These are phyloP conservation scores for Parapristionchus giblindavisi DNA, from an alignment of 2,888 invertebrate species.

Conservation along the genomic window DNA sequence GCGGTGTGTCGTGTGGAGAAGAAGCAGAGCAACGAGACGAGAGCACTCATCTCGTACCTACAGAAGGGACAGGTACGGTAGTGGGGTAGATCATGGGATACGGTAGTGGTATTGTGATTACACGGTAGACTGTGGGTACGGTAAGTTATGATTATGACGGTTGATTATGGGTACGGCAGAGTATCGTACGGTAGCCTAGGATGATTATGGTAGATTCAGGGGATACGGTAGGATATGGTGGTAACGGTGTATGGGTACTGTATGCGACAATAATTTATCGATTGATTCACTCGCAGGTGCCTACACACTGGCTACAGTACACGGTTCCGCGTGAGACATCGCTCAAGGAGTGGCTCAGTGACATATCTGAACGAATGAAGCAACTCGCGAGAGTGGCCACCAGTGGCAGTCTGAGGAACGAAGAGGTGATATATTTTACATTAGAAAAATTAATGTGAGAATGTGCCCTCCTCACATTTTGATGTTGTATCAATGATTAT, in stretches of 20 bases:
- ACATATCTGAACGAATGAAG: slow-evolving; percentile 91
- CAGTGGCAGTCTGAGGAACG: slow-evolving; percentile 77
- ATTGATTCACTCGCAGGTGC: too few relatives aligned
- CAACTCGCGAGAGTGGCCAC: slow-evolving; percentile 88
- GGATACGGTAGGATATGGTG: not conserved
- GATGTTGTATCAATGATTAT: too few relatives aligned
- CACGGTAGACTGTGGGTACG: too few relatives aligned
- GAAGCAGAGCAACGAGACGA: slow-evolving; percentile 98
- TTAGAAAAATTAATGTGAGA: too few relatives aligned
- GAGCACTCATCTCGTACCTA: slow-evolving; percentile 89
- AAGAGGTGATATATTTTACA: too few relatives aligned
- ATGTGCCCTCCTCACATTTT: too few relatives aligned
- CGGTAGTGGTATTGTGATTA: too few relatives aligned
- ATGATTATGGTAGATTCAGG: too few relatives aligned
- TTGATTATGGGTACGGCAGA: not conserved
- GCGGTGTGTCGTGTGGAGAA: slow-evolving; percentile 93
- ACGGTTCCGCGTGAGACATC: slow-evolving; percentile 92
- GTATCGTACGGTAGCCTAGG: not conserved
- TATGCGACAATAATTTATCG: not conserved
- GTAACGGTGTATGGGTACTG: not conserved
- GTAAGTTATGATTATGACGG: not conserved
- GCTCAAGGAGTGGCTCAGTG: slow-evolving; percentile 95
- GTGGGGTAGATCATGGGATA: not conserved
- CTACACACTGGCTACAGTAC: slow-evolving; percentile 90
- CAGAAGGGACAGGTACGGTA: slow-evolving; percentile 78